Evolutionary conservation across 2,113 vertebrate genomes (phyloP), one percentile per base, ranked within the genome.

Genomic region (Rattus rattus): DNA sequence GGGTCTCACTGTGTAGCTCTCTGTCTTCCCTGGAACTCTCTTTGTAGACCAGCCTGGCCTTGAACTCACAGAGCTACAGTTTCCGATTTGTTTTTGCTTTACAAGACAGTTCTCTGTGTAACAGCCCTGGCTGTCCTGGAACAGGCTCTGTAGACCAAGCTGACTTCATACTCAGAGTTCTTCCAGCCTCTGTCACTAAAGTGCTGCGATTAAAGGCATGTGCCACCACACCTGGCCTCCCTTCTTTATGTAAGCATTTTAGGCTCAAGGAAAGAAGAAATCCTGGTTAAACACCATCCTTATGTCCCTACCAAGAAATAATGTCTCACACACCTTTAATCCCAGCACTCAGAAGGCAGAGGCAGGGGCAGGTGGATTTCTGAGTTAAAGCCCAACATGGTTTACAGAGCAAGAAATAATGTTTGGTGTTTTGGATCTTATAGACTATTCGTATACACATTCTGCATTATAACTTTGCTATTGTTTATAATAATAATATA

Each of bases 341-440:
- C 63, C 9, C 63, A 65, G 63, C 63, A 67, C 65, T 67, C 10
- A 67, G 65, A 67, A 67, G 65, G 65, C 26, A 65, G 63, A 28
- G 61, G 59, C 59, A 63, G 61, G 26, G 65, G 65, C 65, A 67
- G 26, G 65, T 67, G 28, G 26, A 67, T 67, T 67, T 67, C 26
- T 67, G 65, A 65, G 63, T 28, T 65, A 65, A 65, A 65, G 24
- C 11, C 65, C 65, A 30, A 3, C 11, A 10, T 30, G 65, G 26
- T 67, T 67, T 67, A 13, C 28, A 67, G 28, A 67, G 26, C 26
- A 30, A 61, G 63, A 91, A 52, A 91, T 69, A 72, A 59, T 63
- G 39, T 86, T 76, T 49, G 49, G 26, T 95, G 88, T 72, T 89
- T 97, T 24, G 75, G 47, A 47, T 89, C 72, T 86, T 56, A 88